phyloP scores from a whole-genome alignment of 2,888 invertebrate genomes.

The Dryobotodes eremita region DNA sequence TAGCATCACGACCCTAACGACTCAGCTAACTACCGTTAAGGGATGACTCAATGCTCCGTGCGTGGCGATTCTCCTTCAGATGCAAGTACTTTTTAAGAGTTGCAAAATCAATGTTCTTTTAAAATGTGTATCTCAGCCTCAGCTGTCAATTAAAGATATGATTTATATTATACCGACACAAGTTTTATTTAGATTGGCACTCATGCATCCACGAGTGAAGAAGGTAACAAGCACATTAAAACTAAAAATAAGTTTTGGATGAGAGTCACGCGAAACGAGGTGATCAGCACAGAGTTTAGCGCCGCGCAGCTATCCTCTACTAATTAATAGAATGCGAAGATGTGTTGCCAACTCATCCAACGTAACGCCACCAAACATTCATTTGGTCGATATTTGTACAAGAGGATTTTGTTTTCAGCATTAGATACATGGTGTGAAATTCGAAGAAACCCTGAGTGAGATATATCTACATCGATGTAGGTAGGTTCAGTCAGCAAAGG shows the following conservation, averaged over 20 bases:
- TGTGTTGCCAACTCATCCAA: constrained; percentile 41
- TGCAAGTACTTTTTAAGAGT: constrained; percentile 13
- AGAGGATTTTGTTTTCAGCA: background rate
- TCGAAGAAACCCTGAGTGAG: background rate
- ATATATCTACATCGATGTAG: constrained; percentile 6
- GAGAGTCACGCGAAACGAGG: constrained; percentile 20
- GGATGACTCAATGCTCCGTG: constrained; percentile 46
- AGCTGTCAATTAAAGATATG: constrained; percentile 1
- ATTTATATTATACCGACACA: constrained; percentile 3
- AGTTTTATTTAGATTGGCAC: constrained; percentile 25
- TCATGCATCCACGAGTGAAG: background rate
- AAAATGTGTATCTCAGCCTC: constrained; percentile 15
- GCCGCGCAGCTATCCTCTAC: constrained; percentile 7
- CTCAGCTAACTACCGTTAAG: constrained; percentile 31
- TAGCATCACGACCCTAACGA: constrained; percentile 48
- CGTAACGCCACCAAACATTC: constrained; percentile 5
- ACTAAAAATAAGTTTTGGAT: constrained; percentile 45
- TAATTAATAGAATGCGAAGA: constrained; percentile 29
- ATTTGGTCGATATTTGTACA: background rate
- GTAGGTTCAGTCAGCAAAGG: too few relatives aligned
- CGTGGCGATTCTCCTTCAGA: constrained; percentile 13
- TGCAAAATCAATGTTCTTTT: constrained; percentile 38
- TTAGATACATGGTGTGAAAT: background rate
- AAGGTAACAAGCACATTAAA: constrained; percentile 17
- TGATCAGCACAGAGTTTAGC: constrained; percentile 23